phyloP scores from a whole-genome alignment of 2,888 invertebrate genomes.

The Lasioglossum malachurum region DNA sequence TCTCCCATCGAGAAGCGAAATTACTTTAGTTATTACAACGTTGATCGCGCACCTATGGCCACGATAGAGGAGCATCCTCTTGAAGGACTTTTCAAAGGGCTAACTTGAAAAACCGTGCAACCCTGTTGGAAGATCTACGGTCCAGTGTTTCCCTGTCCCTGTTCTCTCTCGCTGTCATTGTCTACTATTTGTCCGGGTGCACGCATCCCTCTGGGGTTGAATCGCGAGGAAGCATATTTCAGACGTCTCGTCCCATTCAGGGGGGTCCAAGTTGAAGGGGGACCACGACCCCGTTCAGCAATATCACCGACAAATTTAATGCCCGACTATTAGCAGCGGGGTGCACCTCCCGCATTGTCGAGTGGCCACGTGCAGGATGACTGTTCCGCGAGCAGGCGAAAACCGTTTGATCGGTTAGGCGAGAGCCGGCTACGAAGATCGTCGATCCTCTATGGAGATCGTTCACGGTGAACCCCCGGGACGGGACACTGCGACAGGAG shows the following conservation, averaged over 20 bases:
- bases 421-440: slow-evolving; percentile 23
- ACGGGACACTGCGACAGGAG: neutral
- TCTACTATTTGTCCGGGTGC: slow-evolving; percentile 26
- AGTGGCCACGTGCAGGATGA: slow-evolving; percentile 81
- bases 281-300: slow-evolving; percentile 74
- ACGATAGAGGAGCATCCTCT: neutral
- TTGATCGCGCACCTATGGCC: slow-evolving; percentile 7
- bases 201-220: slow-evolving; percentile 42
- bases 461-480: neutral
- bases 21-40: slow-evolving; percentile 23
- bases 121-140: slow-evolving; percentile 13
- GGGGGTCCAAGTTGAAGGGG: slow-evolving; percentile 31
- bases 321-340: slow-evolving; percentile 83
- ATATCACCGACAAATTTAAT: slow-evolving; percentile 84
- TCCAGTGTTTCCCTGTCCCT: slow-evolving; percentile 9
- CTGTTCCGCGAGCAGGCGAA: slow-evolving; percentile 52
- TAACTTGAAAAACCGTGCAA: slow-evolving; percentile 16
- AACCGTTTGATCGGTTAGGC: slow-evolving; percentile 65
- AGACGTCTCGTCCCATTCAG: slow-evolving; percentile 63
- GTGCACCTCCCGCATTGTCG: slow-evolving; percentile 74
- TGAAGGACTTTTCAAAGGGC: slow-evolving; percentile 22
- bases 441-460: slow-evolving; percentile 9
- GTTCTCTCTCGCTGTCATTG: slow-evolving; percentile 27
- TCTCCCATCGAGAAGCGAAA: neutral
- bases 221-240: slow-evolving; percentile 65